Evolutionary conservation across 2,888 invertebrate species (phyloP).

Genomic region (Torymus auratus): DNA sequence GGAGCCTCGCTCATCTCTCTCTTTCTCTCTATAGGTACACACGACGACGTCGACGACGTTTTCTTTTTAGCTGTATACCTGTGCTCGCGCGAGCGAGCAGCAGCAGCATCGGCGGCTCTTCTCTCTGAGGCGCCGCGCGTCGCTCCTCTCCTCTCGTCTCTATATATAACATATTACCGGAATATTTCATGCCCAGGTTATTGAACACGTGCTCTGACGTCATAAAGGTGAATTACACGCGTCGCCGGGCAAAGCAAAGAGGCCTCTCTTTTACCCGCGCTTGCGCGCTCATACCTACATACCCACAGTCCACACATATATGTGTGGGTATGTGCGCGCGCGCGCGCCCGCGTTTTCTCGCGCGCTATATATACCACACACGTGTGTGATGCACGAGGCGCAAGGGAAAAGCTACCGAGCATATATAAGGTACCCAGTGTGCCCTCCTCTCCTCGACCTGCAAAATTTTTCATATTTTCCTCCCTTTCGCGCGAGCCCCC

Average conservation of each 20-base stretch:
- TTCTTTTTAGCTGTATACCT: no score
- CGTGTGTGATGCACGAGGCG: background rate
- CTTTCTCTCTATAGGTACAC: no score
- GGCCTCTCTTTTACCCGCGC: conserved; percentile 50
- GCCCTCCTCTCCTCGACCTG: no score
- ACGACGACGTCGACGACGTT: no score
- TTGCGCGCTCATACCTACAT: background rate
- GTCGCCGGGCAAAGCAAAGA: conserved; percentile 73
- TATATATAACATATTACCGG: conserved; percentile 56
- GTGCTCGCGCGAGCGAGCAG: no score
- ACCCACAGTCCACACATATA: background rate
- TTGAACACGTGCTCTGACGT: conserved; percentile 69
- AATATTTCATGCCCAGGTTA: conserved; percentile 57
- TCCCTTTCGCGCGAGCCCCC: background rate
- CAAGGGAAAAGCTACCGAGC: no score
- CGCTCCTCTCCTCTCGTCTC: conserved; percentile 13
- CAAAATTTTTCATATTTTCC: conserved; percentile 38
- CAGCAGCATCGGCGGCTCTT: no score
- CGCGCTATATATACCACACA: background rate
- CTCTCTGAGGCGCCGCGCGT: background rate
- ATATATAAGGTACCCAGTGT: no score
- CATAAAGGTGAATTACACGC: conserved; percentile 74
- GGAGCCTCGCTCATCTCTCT: no score
- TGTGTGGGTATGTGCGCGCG: no score
- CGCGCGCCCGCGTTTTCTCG: background rate